Evolutionary conservation across 2,113 vertebrate genomes (phyloP).

Genomic region (Falcunculus frontatus): DNA sequence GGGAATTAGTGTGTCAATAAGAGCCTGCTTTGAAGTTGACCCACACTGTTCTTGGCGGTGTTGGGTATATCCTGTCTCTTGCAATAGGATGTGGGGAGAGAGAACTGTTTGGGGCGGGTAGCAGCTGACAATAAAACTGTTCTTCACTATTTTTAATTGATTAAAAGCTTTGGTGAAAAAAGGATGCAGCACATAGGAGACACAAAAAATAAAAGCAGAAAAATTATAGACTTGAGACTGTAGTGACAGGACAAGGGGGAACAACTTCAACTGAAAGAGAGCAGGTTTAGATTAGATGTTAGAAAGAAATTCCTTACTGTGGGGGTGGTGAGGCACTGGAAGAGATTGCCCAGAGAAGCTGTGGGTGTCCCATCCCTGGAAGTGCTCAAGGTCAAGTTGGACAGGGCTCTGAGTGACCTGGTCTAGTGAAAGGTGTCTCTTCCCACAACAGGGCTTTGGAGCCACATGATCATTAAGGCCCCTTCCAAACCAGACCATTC

Average conservation of each 20-base stretch:
- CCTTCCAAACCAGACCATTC: background rate
- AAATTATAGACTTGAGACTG: background rate
- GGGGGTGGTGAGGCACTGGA: background rate
- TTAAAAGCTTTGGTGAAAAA: background rate
- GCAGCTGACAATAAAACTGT: background rate
- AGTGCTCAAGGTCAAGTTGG: background rate
- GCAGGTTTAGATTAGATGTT: background rate
- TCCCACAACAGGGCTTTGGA: background rate
- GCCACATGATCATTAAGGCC: background rate
- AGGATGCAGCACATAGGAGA: background rate
- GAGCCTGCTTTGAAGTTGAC: slow-evolving; percentile 75
- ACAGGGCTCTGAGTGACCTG: background rate
- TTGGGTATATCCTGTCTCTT: slow-evolving; percentile 31
- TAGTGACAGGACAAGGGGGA: background rate
- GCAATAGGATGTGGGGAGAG: background rate
- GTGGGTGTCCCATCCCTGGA: background rate
- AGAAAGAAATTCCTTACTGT: background rate
- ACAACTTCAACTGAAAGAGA: background rate
- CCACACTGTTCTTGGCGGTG: slow-evolving; percentile 53
- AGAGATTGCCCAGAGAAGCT: background rate
- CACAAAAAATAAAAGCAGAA: background rate
- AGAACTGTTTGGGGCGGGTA: background rate
- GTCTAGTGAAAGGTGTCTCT: background rate
- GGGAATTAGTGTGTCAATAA: slow-evolving; percentile 29
- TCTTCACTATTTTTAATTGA: background rate